phyloP scores from a whole-genome alignment of 2,797 vertebrate species.

The Typhlichthys eigenmanni region DNA sequence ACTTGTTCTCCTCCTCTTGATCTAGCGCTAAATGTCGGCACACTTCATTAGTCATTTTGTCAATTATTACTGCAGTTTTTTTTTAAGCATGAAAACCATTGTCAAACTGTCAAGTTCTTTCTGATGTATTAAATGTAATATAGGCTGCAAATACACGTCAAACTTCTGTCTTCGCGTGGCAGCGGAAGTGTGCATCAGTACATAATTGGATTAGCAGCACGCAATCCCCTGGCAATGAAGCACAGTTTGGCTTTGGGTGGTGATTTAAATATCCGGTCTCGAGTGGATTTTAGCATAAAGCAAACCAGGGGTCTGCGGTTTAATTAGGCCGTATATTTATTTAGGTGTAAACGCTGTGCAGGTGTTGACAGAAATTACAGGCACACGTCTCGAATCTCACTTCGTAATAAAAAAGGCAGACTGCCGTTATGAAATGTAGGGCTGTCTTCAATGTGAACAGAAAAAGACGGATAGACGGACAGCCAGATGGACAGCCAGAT shows the following conservation, averaged over 20 bases:
- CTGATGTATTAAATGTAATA: background rate
- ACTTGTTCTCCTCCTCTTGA: constrained; percentile 28
- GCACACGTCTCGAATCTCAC: too few relatives aligned
- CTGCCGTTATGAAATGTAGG: too few relatives aligned
- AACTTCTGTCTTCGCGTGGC: constrained; percentile 14
- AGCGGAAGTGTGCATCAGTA: background rate
- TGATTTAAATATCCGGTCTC: constrained; percentile 30
- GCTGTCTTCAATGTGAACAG: background rate
- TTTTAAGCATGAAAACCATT: constrained; percentile 15
- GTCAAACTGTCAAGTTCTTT: background rate
- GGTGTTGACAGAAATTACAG: background rate
- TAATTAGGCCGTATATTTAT: background rate
- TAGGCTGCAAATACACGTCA: background rate
- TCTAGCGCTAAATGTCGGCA: constrained; percentile 11
- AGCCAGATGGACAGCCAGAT: background rate
- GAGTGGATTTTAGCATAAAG: constrained; percentile 27
- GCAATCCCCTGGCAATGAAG: constrained; percentile 4
- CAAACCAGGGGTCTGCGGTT: background rate
- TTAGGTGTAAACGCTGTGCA: background rate
- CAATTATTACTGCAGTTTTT: constrained; percentile 13
- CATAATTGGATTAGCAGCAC: background rate
- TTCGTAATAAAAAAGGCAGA: too few relatives aligned
- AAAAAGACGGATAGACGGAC: constrained; percentile 3
- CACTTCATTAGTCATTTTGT: background rate
- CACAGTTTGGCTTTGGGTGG: constrained; percentile 10